Evolutionary conservation across 2,113 vertebrate species (phyloP), one percentile per base, ranked within the genome.

Genomic region (Mystacornis crossleyi): DNA sequence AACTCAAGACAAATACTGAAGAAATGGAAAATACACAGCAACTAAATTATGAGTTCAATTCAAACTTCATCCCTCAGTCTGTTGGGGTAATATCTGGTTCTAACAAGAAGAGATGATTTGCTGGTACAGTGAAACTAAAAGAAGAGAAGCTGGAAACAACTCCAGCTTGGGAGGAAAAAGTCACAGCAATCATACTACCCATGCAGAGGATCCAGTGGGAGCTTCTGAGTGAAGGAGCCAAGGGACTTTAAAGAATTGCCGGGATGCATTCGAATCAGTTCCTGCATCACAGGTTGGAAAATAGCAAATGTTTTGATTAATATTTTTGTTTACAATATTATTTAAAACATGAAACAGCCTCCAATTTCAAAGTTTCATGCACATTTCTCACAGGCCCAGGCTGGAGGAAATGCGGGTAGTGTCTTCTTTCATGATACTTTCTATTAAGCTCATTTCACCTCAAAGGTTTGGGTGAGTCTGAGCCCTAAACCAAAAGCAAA

Each of bases 401-500:
- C 47, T 94, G 64, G 55, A 96, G 94, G 94, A 96, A 95, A 97
- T 90, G 84, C 2, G 85, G 85, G 33, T 78, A 95, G 50, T 88
- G 64, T 92, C 94, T 74, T 86, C 91, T 97, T 95, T 95, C 58
- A 94, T 86, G 71, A 33, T 81, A 88, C 91, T 96, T 96, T 95
- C 95, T 91, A 38, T 93, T 97, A 83, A 95, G 81, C 62, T 94
- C 73, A 82, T 94, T 91, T 95, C 67, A 93, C 78, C 94, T 95
- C 94, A 89, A 70, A 96, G 55, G 18, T 82, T 48, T 88, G 67
- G 60, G 62, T 86, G 69, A 95, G 64, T 71, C 60, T 88, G 87
- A 94, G 57, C 24, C 38, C 31, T 81, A 88, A 93, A 95, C 67
- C 69, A 96, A 97, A 97, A 95, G 87, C 89, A 96, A 97, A 97